phyloP scores from a whole-genome alignment of 1,140 invertebrate species.

The Aphis craccivora region DNA sequence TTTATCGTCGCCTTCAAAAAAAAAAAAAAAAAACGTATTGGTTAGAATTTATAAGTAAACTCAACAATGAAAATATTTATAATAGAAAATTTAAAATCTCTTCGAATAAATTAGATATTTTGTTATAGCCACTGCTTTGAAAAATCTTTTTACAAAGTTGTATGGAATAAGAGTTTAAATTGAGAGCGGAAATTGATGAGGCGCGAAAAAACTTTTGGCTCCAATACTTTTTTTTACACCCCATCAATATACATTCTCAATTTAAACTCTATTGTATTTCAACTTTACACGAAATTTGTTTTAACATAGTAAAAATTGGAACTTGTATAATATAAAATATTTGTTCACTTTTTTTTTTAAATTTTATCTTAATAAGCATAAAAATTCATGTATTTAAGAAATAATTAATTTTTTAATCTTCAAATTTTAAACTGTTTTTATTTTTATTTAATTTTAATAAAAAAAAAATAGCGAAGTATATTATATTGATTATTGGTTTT shows the following conservation, averaged over 20 bases:
- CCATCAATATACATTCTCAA: constrained; percentile 18
- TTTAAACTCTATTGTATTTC: constrained; percentile 30
- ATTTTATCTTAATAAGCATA: not conserved
- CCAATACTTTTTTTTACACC: constrained; percentile 20
- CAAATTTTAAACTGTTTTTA: not conserved
- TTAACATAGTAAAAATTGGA: not conserved
- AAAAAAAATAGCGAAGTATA: not conserved
- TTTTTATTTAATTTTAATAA: not conserved
- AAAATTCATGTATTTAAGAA: no score
- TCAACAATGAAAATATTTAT: not conserved
- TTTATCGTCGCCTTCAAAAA: not conserved
- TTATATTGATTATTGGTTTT: not conserved
- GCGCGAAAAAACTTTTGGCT: constrained; percentile 50
- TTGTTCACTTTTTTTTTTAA: not conserved
- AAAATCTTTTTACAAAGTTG: constrained; percentile 34
- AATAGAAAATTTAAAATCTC: not conserved
- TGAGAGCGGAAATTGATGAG: constrained; percentile 43
- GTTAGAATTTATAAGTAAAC: not conserved
- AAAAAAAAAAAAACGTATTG: not conserved
- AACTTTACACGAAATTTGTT: not conserved
- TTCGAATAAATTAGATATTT: constrained; percentile 22
- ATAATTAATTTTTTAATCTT: no score
- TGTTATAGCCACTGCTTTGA: constrained; percentile 19
- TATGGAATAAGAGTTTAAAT: constrained; percentile 36
- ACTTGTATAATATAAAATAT: not conserved